Evolutionary conservation across 2,888 invertebrate genomes (phyloP), one percentile per base, ranked within the genome.

Genomic region (Spatulosminthurus flaviceps): DNA sequence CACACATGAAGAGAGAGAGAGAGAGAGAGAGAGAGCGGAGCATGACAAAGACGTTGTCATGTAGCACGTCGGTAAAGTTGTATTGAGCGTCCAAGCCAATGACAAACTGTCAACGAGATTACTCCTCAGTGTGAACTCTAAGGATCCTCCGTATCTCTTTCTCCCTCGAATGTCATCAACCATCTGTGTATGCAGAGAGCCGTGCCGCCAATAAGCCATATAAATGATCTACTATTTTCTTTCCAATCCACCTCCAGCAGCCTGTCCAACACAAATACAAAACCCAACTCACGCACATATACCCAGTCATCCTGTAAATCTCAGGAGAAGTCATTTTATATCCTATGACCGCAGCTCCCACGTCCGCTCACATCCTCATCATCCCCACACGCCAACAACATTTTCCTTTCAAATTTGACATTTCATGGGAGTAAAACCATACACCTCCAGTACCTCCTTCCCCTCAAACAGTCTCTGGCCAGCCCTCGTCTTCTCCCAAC

Each of bases 301-400:
- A 34, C 9, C 34, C 34, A n/a, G n/a, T n/a, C n/a, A n/a, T 34
- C n/a, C 19, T 51, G 51, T 51, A 69, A 69, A 69, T 69, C 69
- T 69, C 69, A 19, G 9, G 67, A 69, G 69, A 69, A 69, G 69
- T 69, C 69, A 69, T 69, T 69, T 69, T 69, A n/a, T 69, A n/a
- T 34, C 11, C 26, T 66, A 34, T 69, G 69, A 34, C 34, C 69
- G 34, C 69, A 69, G 69, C 29, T 69, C 34, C 34, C 29, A 29
- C 11, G 69, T 69, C 69, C 34, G 69, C 28, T 69, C 51, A 19
- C 2, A 51, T 2, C 51, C 9, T 51, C 51, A 51, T 51, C 51
- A 51, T 51, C 51, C 51, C 1, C 9, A 51, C 51, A 51, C 51
- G 51, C 51, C 51, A 51, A n/a, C 51, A 51, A 16, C 51, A 51